Evolutionary conservation across 2,888 invertebrate genomes (phyloP), one percentile per base, ranked within the genome.

Genomic region (Lamellibrachia satsuma): DNA sequence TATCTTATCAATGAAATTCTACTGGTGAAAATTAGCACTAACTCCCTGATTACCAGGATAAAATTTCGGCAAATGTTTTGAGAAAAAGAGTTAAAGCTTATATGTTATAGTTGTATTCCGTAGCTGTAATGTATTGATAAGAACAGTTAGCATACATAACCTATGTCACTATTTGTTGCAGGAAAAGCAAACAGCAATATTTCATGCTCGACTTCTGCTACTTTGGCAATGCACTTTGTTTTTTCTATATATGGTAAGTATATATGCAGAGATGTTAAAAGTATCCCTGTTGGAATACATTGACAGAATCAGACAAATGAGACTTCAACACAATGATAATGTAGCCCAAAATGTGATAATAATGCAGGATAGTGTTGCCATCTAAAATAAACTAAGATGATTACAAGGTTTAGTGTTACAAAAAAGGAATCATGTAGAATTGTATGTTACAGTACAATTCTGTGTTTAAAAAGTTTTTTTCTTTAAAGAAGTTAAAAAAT

Each of bases 181-280:
- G 96, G 94, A 95, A 94, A 92, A 94, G 93, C 91, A 95, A 95
- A 92, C 95, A 95, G 94, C 96, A 96, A 92, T 95, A 95, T 92
- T 96, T 95, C 92, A 94, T 96, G 52, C 93, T 96, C 27, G 96
- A 96, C 92, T 96, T 96, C 94, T 96, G 96, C 93, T 96, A 96
- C 94, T 95, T 94, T 94, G 95, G 94, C 60, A 96, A 96, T 93
- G 93, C 94, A 8, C 92, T 95, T 22, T 94, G 94, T 92, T 94
- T 94, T 91, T 92, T 95, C 9, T 95, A 94, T 93, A 94, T 95
- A 15, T 95, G 95, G 96, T 96, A 94, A 95, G 95, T 94, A 90
- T 52, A 51, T 22, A 39, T 91, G n/a, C 22, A 52, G 22, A 75
- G 15, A 22, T 22, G 75, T 75, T 15, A 22, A 22, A 75, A 22